Conservation (phyloP, 2,888 invertebrate species). For the Blastobasis adustella region DNA sequence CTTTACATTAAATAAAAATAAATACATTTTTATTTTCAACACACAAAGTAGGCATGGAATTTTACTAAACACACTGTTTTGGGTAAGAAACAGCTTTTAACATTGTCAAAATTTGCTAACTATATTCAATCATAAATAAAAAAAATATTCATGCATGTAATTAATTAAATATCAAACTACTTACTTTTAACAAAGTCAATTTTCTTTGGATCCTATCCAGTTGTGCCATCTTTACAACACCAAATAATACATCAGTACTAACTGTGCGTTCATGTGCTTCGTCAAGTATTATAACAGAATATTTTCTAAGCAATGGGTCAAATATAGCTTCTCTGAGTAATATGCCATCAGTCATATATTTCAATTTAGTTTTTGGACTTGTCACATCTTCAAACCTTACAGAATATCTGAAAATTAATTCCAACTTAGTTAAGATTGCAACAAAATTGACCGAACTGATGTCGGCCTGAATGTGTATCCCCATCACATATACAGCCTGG, state of each 20-base stretch:
- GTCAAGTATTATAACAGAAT: constrained; percentile 90
- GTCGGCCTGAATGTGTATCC: too few species aligned
- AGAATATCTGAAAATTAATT: constrained; percentile 73
- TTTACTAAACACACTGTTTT: too few species aligned
- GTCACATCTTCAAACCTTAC: constrained; percentile 95
- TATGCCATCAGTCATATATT: constrained; percentile 96
- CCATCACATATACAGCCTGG: too few species aligned
- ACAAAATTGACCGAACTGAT: not conserved
- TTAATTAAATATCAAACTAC: not conserved
- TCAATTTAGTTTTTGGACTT: constrained; percentile 86
- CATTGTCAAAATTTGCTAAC: too few species aligned
- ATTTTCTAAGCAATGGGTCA: constrained; percentile 83
- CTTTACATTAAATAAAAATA: too few species aligned
- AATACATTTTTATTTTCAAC: too few species aligned
- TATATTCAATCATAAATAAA: too few species aligned
- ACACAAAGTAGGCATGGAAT: too few species aligned
- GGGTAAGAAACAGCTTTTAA: too few species aligned
- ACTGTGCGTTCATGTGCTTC: constrained; percentile 97
- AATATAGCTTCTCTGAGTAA: constrained; percentile 91
- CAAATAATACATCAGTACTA: constrained; percentile 94
- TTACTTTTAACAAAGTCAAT: constrained; percentile 78
- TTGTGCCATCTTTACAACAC: constrained; percentile 92
- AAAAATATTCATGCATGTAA: not conserved
- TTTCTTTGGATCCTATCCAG: constrained; percentile 78
- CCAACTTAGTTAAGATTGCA: not conserved